These are phyloP conservation scores for Drosophila robusta DNA, from an alignment of 2,888 invertebrate species.

Conservation along the genomic window DNA sequence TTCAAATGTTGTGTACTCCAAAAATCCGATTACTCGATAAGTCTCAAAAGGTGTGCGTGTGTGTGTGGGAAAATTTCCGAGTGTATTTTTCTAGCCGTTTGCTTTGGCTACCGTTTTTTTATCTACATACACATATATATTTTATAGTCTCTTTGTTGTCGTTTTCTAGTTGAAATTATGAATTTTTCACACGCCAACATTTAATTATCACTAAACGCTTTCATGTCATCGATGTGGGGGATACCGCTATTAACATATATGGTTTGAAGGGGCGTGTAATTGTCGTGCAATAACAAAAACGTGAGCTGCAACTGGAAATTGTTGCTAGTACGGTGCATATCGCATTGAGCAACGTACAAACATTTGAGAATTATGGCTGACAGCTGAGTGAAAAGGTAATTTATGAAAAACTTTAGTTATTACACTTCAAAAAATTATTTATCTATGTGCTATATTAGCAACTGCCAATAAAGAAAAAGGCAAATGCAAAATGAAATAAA, in stretches of 20 bases:
- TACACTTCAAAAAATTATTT: neutral
- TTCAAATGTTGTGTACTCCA: conserved; percentile 26
- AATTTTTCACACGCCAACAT: conserved; percentile 70
- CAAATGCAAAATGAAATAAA: too few species aligned
- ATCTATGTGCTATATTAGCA: too few species aligned
- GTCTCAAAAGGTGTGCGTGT: conserved; percentile 9
- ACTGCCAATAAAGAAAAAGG: too few species aligned
- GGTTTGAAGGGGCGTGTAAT: conserved; percentile 46
- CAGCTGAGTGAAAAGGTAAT: conserved; percentile 1
- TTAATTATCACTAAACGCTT: conserved; percentile 71
- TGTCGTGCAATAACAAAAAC: conserved; percentile 67
- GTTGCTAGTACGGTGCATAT: conserved; percentile 21
- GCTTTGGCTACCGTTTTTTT: conserved; percentile 53
- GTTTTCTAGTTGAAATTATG: conserved; percentile 47
- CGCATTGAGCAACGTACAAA: neutral
- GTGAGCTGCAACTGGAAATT: conserved; percentile 64
- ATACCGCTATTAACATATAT: conserved; percentile 59
- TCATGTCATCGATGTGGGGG: conserved; percentile 64
- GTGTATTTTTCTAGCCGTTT: conserved; percentile 17
- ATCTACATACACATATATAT: neutral
- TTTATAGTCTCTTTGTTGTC: conserved; percentile 19
- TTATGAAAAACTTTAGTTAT: conserved; percentile 1
- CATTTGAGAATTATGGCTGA: conserved; percentile 14
- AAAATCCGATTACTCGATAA: conserved; percentile 59
- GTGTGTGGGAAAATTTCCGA: conserved; percentile 52